These are phyloP conservation scores for Montipora foliosa DNA, from an alignment of 64 coral and sea anemone genomes.

Conservation along the genomic window DNA sequence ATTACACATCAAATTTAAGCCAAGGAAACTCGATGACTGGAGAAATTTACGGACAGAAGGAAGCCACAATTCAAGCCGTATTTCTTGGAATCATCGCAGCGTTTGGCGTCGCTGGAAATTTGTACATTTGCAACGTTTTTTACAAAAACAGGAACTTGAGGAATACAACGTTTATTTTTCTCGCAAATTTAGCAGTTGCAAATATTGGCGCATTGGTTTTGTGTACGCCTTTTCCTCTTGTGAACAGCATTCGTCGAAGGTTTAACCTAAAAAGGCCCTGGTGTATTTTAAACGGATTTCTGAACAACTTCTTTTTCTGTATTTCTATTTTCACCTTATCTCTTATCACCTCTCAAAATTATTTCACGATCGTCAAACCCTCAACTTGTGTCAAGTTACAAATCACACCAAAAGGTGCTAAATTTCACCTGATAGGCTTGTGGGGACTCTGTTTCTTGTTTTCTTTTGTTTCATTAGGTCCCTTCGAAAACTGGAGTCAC, in stretches of 20 bases:
- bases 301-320: conserved; percentile 94
- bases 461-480: conserved; percentile 74
- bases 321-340: conserved; percentile 86
- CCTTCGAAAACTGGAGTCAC: conserved; percentile 77
- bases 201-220: conserved; percentile 79
- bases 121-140: conserved; percentile 65
- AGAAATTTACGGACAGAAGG: conserved; percentile 46
- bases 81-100: conserved; percentile 61
- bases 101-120: conserved; percentile 71
- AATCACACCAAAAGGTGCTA: conserved; percentile 60
- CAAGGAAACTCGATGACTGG: background rate
- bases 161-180: conserved; percentile 88
- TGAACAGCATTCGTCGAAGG: conserved; percentile 62
- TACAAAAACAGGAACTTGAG: conserved; percentile 78
- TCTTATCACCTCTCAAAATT: conserved; percentile 80
- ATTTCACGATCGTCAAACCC: conserved; percentile 70
- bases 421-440: conserved; percentile 46
- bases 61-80: conserved; percentile 58
- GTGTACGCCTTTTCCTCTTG: conserved; percentile 78
- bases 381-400: conserved; percentile 41
- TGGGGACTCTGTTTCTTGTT: conserved; percentile 65
- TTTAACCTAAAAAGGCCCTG: conserved; percentile 52
- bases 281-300: conserved; percentile 79
- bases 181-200: conserved; percentile 76
- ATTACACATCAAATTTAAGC: background rate